Evolutionary conservation across 2,888 invertebrate species (phyloP), one percentile per base, ranked within the genome.

Genomic region (Ectemnius lituratus): DNA sequence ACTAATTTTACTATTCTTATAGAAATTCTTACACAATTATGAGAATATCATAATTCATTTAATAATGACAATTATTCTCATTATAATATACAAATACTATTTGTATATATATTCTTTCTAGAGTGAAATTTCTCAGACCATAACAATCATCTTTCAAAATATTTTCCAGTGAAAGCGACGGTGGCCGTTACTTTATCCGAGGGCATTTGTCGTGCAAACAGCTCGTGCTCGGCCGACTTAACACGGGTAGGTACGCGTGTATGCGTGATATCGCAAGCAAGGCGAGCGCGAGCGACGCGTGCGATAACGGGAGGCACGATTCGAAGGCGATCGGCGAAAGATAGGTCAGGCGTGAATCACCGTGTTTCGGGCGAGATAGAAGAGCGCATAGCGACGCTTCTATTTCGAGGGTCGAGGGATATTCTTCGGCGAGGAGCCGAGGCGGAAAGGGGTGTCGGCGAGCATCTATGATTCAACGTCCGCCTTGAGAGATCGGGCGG

Each of bases 311-410:
- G 60, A 23, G 52, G 49, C 49, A 52, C 60, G 14, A 46, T 46
- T 28, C 14, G 18, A 63, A 37, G 37, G 11, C 23, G 73, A 79
- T 84, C 75, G 60, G 59, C 70, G 74, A 81, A 86, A 87, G 87
- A 80, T 87, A 81, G 86, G 86, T 85, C 86, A 85, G 74, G 69
- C 68, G 71, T 87, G 87, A 87, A 82, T 87, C 87, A 86, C 76
- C 77, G 78, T 52, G 62, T 65, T 86, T 84, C 80, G 76, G 52
- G 79, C 78, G 84, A 85, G 84, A 83, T 84, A 80, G 37, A 37
- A 37, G 37, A 37, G 84, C 76, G 80, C 85, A 84, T 83, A 82
- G 85, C 83, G 84, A 85, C 83, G 78, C 70, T 78, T 84, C 88
- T 88, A 88, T 88, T 88, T 88, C 81, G 63, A 81, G 84, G 73